These are phyloP conservation scores for Apodemia arnacis DNA, from an alignment of 2,888 invertebrate species.

Conservation along the genomic window DNA sequence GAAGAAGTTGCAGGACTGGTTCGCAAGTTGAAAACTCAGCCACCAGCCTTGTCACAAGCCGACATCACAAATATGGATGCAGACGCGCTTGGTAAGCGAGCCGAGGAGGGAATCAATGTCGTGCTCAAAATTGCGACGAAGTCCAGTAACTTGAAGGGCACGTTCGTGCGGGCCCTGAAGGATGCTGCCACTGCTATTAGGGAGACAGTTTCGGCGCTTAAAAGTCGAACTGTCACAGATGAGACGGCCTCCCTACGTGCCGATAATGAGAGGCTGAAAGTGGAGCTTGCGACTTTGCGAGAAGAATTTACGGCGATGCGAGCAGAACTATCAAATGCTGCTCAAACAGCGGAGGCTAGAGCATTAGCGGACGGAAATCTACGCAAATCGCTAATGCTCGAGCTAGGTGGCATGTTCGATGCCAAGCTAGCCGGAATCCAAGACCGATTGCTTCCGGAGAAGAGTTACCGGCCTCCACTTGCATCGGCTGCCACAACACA, in stretches of 20 bases:
- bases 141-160: constrained; percentile 2
- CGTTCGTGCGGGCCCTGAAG: neutral
- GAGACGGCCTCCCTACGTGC: neutral
- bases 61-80: neutral
- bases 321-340: neutral
- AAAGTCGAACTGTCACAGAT: neutral
- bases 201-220: neutral
- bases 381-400: neutral
- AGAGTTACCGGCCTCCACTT: neutral
- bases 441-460: neutral
- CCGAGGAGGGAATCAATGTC: neutral
- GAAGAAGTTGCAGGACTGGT: neutral
- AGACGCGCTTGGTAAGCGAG: neutral
- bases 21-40: neutral
- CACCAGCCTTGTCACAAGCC: neutral
- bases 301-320: neutral
- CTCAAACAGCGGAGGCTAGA: neutral
- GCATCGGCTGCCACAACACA: neutral
- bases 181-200: neutral
- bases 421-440: neutral
- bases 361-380: neutral
- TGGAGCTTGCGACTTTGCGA: neutral
- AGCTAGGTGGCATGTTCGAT: neutral
- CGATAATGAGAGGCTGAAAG: neutral
- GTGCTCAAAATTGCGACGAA: neutral